Base-by-base conservation (phyloP, 2,888 invertebrate species). In the Ariolimax columbianus region DNA sequence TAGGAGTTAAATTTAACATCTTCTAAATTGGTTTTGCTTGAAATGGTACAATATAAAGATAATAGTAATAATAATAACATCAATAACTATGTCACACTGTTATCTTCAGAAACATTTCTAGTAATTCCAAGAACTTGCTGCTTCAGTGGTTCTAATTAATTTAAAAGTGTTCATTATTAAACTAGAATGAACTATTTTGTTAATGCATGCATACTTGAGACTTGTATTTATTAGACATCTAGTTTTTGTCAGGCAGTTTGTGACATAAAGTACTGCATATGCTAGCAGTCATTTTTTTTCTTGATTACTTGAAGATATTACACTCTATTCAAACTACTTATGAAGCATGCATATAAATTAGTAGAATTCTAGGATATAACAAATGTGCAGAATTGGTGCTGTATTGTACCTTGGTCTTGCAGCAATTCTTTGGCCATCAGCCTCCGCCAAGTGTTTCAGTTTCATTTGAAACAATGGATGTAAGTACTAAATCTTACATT, bases 361-460 rank as follows among this genome's bases (percentile, higher is more conserved):
- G 47, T 79, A 79, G 66, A 66, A 33, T 55, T 59, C 77, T 43
- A 77, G 40, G 30, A 19, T 43, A 9, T 63, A 40, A 30, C 30
- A 68, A 11, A 51, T 83, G 36, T 77, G 68, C 68, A 77, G 47
- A 77, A 83, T 68, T 77, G 36, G 75, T 79, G n/a, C 84, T 72
- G 30, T 79, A 38, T 79, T 78, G 68, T 84, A 79, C 78, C 84
- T 84, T 84, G 84, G 82, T 84, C 82, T 87, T 85, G 66, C 88
- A 88, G 88, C 86, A 88, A 87, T 87, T 88, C 87, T 88, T 88
- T 87, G 88, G 88, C 63, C 87, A 85, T 59, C 87, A 88, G 80
- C 88, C 88, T 77, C 88, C 88, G 51, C 87, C 87, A 70, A 86
- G 86, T 86, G 84, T 87, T 68, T 86, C 86, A 79, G 75, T 84